Evolutionary conservation across 2,113 vertebrate genomes (phyloP).

Genomic region (Crocuta crocuta): DNA sequence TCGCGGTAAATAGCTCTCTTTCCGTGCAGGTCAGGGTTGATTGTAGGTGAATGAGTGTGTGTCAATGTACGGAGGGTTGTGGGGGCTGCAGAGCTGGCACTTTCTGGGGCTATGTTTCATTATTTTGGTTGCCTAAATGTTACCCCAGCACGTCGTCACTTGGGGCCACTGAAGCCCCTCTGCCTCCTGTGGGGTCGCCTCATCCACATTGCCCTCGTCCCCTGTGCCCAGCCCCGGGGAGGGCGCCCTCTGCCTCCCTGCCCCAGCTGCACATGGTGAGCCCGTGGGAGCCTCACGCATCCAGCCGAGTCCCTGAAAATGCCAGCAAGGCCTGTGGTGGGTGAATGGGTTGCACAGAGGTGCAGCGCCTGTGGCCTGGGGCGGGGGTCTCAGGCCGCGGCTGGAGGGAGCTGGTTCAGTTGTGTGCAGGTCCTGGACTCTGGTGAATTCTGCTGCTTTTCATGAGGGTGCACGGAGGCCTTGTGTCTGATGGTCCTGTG

Average conservation of each 20-base stretch:
- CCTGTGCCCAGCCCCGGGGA: neutral
- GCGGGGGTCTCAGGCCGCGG: neutral
- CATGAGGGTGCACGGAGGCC: neutral
- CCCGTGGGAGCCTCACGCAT: neutral
- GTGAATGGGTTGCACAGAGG: neutral
- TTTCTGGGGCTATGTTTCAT: neutral
- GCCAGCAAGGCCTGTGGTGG: no score
- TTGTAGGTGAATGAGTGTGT: neutral
- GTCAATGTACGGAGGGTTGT: neutral
- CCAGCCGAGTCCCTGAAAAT: no score
- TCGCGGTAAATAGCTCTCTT: fast-evolving
- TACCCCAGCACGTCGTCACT: neutral
- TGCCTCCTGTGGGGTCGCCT: neutral
- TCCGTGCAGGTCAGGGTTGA: no score
- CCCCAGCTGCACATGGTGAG: no score
- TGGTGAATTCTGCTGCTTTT: neutral
- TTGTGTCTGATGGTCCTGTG: neutral
- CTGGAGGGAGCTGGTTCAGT: neutral
- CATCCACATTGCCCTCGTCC: neutral
- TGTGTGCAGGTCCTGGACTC: neutral
- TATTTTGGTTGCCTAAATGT: neutral
- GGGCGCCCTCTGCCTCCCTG: neutral
- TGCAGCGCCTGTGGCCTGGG: fast-evolving
- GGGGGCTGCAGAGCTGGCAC: fast-evolving
- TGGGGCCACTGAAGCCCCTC: neutral